phyloP scores from a whole-genome alignment of 2,113 vertebrate genomes.

The Salvator merianae region DNA sequence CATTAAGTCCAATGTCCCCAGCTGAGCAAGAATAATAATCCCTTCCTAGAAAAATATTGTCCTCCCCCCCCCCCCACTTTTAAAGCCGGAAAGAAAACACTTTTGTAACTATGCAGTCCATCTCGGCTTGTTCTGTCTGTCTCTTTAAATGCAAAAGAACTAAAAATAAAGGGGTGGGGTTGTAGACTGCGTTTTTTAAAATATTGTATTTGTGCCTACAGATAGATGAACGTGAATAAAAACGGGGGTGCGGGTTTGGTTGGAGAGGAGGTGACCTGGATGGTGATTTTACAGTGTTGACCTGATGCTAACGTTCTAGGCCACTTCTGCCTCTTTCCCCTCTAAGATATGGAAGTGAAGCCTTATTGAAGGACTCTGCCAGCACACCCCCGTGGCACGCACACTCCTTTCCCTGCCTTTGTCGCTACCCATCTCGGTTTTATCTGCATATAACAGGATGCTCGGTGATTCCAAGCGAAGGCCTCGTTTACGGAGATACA shows the following conservation, averaged over 20 bases:
- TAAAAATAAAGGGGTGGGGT: neutral
- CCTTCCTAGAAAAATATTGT: slow-evolving; percentile 24
- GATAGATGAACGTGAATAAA: neutral
- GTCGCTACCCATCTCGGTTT: neutral
- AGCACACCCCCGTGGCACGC: neutral
- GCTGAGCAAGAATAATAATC: neutral
- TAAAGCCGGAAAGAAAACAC: slow-evolving; percentile 18
- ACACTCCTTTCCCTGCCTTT: neutral
- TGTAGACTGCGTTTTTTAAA: neutral
- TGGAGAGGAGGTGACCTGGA: neutral
- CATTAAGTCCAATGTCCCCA: neutral
- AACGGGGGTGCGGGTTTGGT: neutral
- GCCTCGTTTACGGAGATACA: neutral
- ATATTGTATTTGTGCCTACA: neutral
- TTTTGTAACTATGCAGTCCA: slow-evolving; percentile 30
- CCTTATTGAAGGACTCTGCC: neutral
- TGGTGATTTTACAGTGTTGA: slow-evolving; percentile 34
- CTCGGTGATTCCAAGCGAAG: neutral
- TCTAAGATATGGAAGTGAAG: neutral
- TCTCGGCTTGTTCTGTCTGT: neutral
- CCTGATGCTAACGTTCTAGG: slow-evolving; percentile 26
- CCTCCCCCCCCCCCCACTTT: too few species aligned
- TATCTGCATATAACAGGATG: neutral
- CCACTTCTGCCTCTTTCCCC: neutral
- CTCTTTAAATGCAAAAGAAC: neutral